Evolutionary conservation across 2,113 vertebrate species (phyloP), one percentile per base, ranked within the genome.

Genomic region (Dipodomys spectabilis): DNA sequence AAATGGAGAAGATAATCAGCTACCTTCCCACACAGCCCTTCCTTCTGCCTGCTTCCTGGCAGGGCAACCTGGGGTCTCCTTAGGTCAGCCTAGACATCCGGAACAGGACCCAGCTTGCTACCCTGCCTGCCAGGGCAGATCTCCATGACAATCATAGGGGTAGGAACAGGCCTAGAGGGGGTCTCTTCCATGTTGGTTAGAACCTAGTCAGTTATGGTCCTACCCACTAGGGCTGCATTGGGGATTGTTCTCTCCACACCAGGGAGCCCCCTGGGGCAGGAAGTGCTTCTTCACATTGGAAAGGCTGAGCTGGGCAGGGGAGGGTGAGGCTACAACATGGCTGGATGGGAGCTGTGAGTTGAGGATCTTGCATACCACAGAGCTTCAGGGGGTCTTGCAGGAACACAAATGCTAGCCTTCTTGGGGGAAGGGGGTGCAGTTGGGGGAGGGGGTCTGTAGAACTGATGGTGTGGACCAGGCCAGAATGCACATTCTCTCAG

Each of bases 31-130:
- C 35, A 0, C 72, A 91, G 13, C 89, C 32, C 16, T 83, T 80
- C 75, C 68, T 20, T 35, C 79, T 44, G 53, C 79, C 82, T 92
- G 89, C 64, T 82, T n/a, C 60, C 79, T 86, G 4, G 8, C 65
- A 68, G 94, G 86, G 94, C 57, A 32, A 39, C 75, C 44, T 39
- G 62, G 92, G 86, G 86, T 93, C 88, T 69, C 27, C 30, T 84
- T 16, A 67, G 92, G 65, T 96, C 81, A 85, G 85, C 74, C 64
- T 77, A 72, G 81, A 87, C 71, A 92, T 79, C 74, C 82, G 85
- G 90, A 64, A 45, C 75, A 67, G 71, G 78, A 90, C 49, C n/a
- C 39, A 64, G 88, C 89, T 45, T 44, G 28, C 35, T 80, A 1
- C 49, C 53, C 32, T 7, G 20, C 30, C 49, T 71, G 65, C 60